Conservation (phyloP, 2,888 invertebrate genomes). For the Hyalella azteca region DNA sequence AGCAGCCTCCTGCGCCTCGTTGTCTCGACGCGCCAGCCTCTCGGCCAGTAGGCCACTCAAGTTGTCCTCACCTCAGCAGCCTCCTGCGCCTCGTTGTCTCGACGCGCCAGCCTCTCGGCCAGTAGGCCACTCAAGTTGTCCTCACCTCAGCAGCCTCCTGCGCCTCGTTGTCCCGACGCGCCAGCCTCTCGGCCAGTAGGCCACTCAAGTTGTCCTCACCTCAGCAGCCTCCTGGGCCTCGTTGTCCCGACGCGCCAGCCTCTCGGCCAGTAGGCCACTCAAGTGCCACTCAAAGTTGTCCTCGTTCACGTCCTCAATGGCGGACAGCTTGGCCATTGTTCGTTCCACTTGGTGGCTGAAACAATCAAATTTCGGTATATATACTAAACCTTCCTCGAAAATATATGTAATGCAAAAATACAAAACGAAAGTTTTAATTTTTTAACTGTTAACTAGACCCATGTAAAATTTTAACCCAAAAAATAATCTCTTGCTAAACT, state of each 20-base stretch:
- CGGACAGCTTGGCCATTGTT: neutral
- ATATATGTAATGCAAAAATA: too few relatives aligned
- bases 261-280: neutral
- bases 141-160: neutral
- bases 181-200: neutral
- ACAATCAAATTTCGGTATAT: neutral
- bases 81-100: neutral
- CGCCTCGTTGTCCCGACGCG: neutral
- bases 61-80: neutral
- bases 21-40: neutral
- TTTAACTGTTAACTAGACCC: too few relatives aligned
- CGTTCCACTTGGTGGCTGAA: slow-evolving; percentile 7
- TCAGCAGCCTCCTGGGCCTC: neutral
- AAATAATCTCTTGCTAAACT: too few relatives aligned
- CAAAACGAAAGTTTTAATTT: too few relatives aligned
- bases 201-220: neutral
- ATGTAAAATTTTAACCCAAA: too few relatives aligned
- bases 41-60: neutral
- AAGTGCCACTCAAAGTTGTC: slow-evolving; percentile 18
- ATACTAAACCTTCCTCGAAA: too few relatives aligned
- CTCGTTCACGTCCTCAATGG: neutral
- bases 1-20: neutral
- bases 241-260: neutral
- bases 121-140: neutral
- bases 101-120: neutral